phyloP scores from a whole-genome alignment of 2,797 vertebrate species.

The Pseudomugil gertrudae region DNA sequence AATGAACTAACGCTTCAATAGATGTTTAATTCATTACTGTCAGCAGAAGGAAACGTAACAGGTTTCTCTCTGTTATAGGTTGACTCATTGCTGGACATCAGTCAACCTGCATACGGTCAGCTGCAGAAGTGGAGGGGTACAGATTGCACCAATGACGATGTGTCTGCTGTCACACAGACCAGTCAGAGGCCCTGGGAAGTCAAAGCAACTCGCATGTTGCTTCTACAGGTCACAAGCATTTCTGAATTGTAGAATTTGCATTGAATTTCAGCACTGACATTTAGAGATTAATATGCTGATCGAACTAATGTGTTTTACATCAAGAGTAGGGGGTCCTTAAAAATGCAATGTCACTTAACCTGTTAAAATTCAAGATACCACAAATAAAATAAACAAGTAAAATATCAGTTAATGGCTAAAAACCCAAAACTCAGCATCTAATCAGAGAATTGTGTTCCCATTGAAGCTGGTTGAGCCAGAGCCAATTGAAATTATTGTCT shows the following conservation, averaged over 20 bases:
- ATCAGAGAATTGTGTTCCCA: too few species aligned
- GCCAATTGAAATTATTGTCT: too few species aligned
- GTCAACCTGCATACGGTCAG: slow-evolving; percentile 92
- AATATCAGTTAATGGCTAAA: too few species aligned
- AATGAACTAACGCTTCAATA: background rate
- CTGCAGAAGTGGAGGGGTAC: slow-evolving; percentile 88
- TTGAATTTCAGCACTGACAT: background rate
- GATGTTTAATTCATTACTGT: slow-evolving; percentile 1
- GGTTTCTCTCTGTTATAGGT: slow-evolving; percentile 60
- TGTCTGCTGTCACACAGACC: slow-evolving; percentile 86
- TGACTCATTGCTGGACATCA: slow-evolving; percentile 92
- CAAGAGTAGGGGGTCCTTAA: background rate
- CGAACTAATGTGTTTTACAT: background rate
- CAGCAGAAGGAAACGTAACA: background rate
- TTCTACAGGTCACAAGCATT: slow-evolving; percentile 85
- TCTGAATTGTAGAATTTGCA: background rate
- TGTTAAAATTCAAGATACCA: background rate
- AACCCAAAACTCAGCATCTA: too few species aligned
- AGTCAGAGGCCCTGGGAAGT: slow-evolving; percentile 90
- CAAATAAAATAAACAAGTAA: too few species aligned
- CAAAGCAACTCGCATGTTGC: slow-evolving; percentile 89
- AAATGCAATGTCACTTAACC: background rate
- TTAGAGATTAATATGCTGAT: background rate
- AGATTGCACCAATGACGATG: slow-evolving; percentile 87
- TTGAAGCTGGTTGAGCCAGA: too few species aligned